phyloP scores from a whole-genome alignment of 2,113 vertebrate genomes.

The Chunga burmeisteri region DNA sequence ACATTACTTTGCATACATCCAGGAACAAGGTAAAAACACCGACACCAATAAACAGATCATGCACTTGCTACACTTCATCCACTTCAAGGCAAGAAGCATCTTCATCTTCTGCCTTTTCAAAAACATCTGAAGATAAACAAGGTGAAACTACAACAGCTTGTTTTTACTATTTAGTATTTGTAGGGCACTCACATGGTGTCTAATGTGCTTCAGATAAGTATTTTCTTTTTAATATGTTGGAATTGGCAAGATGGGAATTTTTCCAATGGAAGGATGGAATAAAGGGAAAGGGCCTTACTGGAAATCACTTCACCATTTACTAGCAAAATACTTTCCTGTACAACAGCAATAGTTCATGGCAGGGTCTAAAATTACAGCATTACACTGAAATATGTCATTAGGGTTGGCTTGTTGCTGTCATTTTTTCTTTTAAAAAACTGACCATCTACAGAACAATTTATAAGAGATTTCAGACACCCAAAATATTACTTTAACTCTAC shows the following conservation, averaged over 20 bases:
- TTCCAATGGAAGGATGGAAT: conserved; percentile 17
- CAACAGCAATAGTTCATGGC: conserved; percentile 37
- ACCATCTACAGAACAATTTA: conserved; percentile 36
- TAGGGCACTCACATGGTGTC: not conserved
- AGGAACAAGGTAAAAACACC: not conserved
- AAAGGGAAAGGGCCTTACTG: conserved; percentile 33
- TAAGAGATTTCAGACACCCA: conserved; percentile 42
- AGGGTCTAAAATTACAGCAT: conserved; percentile 61
- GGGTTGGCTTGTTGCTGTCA: conserved; percentile 44
- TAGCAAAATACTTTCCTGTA: conserved; percentile 44
- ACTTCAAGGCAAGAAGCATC: not conserved
- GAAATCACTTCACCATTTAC: conserved; percentile 41
- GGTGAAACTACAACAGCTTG: not conserved
- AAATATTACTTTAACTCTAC: conserved; percentile 55
- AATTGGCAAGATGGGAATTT: conserved; percentile 30
- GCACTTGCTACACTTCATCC: not conserved
- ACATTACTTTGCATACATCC: not conserved
- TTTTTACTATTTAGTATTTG: not conserved
- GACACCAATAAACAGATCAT: not conserved
- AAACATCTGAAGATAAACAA: conserved; percentile 9
- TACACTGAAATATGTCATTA: conserved; percentile 63
- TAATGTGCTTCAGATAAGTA: conserved; percentile 32
- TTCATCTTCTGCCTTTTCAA: conserved; percentile 1
- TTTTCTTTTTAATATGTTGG: conserved; percentile 31
- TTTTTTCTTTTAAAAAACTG: conserved; percentile 42